Percentiles rank a stretch among this genome's conserved stretches.
Evolutionary conservation across 1,140 invertebrate genomes (phyloP).

Genomic region (Daktulosphaira vitifoliae): DNA sequence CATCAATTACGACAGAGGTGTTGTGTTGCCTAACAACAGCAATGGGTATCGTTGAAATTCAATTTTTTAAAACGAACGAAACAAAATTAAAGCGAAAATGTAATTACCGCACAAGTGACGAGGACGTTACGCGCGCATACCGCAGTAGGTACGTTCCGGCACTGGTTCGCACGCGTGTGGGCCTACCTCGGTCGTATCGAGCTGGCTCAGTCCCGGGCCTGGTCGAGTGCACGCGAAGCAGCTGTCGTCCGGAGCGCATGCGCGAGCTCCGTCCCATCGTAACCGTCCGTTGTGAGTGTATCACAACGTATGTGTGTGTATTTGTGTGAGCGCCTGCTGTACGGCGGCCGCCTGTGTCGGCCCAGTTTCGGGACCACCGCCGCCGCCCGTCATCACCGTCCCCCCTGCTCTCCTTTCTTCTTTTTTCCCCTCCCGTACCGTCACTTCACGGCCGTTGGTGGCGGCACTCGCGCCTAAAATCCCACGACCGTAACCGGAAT

Average conservation of each 20-base stretch:
- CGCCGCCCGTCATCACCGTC: neutral
- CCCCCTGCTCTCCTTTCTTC: no score
- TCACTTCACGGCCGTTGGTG: neutral
- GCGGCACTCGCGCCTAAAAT: neutral
- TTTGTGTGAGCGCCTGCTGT: neutral
- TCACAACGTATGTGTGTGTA: neutral
- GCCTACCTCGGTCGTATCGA: conserved; percentile 22
- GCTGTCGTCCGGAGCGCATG: neutral
- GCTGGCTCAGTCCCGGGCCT: conserved; percentile 29
- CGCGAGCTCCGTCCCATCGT: conserved; percentile 22
- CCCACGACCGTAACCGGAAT: conserved; percentile 16
- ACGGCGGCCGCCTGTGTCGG: conserved; percentile 12
- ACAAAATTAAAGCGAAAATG: neutral
- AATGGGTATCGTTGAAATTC: no score
- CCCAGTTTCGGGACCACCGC: conserved; percentile 20
- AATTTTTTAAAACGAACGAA: no score
- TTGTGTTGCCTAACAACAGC: neutral
- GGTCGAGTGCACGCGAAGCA: conserved; percentile 20
- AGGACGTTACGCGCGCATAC: conserved; percentile 4
- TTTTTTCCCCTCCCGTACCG: no score
- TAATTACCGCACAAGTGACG: neutral
- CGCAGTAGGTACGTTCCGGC: conserved; percentile 14
- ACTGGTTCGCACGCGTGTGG: conserved; percentile 28
- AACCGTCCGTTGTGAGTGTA: neutral
- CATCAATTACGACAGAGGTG: neutral